Evolutionary conservation across 2,113 vertebrate genomes (phyloP).

Genomic region (Enhydra lutris): DNA sequence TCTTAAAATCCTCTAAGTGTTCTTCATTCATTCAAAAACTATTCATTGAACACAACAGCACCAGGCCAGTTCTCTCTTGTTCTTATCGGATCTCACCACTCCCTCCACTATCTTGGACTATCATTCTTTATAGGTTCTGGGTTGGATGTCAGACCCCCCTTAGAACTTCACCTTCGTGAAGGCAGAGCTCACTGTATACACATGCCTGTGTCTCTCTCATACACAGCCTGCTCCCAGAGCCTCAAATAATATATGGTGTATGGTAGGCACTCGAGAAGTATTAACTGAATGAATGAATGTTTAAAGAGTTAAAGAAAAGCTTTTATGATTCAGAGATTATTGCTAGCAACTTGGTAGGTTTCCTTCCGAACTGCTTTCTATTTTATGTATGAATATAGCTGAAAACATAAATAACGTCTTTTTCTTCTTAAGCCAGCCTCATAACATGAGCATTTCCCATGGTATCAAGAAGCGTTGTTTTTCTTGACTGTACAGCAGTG

Average conservation of each 20-base stretch:
- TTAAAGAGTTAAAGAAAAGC: not conserved
- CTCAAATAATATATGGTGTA: not conserved
- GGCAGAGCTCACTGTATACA: not conserved
- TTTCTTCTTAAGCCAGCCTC: not conserved
- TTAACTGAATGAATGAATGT: not conserved
- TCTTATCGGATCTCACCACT: fast-evolving
- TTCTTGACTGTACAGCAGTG: not conserved
- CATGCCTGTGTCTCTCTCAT: not conserved
- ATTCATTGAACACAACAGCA: fast-evolving
- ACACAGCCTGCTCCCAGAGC: too few species aligned
- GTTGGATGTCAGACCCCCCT: not conserved
- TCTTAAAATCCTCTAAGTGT: not conserved
- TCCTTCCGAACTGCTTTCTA: not conserved
- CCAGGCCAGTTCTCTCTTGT: not conserved
- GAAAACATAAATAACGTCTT: not conserved
- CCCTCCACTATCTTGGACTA: fast-evolving
- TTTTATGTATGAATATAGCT: not conserved
- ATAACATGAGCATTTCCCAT: not conserved
- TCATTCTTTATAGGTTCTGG: not conserved
- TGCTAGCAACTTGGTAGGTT: too few species aligned
- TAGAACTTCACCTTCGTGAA: not conserved
- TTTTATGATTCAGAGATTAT: not conserved
- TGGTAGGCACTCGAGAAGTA: not conserved
- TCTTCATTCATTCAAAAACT: not conserved
- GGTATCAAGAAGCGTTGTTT: not conserved